A percentile compares a stretch with the other conserved stretches of the same genome.
Evolutionary conservation across 2,888 invertebrate genomes (phyloP).

Genomic region (Euspilapteryx auroguttella): DNA sequence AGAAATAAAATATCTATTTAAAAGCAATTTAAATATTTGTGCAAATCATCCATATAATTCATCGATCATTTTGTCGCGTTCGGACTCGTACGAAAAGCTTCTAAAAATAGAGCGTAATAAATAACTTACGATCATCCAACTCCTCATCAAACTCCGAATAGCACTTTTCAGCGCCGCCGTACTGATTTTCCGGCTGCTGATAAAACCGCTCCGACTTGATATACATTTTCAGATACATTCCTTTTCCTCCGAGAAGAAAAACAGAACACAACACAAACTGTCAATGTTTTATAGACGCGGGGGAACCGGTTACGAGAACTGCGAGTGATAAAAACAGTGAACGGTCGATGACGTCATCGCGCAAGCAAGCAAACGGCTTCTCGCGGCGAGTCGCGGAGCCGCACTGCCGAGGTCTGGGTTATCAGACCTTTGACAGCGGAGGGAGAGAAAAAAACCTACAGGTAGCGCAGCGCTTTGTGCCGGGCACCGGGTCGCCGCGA

Average conservation of each 20-base stretch:
- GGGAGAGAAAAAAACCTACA: conserved; percentile 24
- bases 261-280: conserved; percentile 1
- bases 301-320: no score
- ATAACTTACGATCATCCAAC: conserved; percentile 36
- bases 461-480: conserved; percentile 14
- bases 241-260: conserved; percentile 10
- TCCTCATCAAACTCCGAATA: conserved; percentile 48
- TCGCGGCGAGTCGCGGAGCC: conserved; percentile 27
- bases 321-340: no score
- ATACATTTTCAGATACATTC: conserved; percentile 51
- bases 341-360: neutral
- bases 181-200: conserved; percentile 34
- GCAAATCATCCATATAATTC: no score
- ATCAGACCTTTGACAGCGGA: conserved; percentile 28
- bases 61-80: no score
- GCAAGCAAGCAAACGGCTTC: conserved; percentile 23
- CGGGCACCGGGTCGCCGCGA: no score
- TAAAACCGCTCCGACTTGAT: conserved; percentile 49
- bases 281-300: no score
- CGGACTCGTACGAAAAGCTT: no score
- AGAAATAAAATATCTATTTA: no score
- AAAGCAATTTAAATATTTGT: no score
- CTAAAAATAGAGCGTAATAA: no score
- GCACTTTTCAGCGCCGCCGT: conserved; percentile 33
- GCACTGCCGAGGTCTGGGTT: conserved; percentile 26